These are phyloP conservation scores for Trachymyrmex septentrionalis DNA, from an alignment of 1,140 invertebrate genomes.

Conservation along the genomic window DNA sequence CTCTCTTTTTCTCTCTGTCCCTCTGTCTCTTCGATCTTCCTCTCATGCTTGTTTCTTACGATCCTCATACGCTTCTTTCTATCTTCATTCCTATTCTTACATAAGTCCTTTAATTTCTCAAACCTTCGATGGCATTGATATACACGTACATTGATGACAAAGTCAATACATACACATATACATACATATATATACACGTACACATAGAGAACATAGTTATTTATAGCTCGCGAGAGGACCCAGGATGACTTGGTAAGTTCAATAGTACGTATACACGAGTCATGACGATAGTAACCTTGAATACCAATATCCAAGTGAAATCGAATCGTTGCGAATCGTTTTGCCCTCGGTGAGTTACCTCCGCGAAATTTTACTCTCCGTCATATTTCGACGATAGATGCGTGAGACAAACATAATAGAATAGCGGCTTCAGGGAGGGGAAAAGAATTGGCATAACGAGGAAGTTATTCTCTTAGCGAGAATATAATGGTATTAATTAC, in stretches of 20 bases:
- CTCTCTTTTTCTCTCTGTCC: constrained; percentile 64
- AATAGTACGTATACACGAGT: constrained; percentile 5
- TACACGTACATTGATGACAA: not conserved
- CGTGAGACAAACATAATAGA: constrained; percentile 60
- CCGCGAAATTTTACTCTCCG: constrained; percentile 18
- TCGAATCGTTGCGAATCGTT: constrained; percentile 57
- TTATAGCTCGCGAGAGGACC: constrained; percentile 21
- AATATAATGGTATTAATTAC: constrained; percentile 73
- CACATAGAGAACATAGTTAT: not conserved
- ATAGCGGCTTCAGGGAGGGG: not conserved
- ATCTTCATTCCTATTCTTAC: not conserved
- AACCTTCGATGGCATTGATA: not conserved
- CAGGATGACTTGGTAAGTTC: constrained; percentile 41
- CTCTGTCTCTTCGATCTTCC: not conserved
- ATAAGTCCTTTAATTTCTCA: not conserved
- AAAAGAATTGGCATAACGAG: constrained; percentile 35
- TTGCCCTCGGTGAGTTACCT: constrained; percentile 43
- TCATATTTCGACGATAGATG: not conserved
- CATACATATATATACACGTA: not conserved
- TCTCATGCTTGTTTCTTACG: not conserved
- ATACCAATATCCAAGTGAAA: constrained; percentile 62
- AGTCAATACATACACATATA: not conserved
- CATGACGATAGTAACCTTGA: constrained; percentile 45
- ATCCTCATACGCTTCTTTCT: not conserved
- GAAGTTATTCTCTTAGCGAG: constrained; percentile 41